Evolutionary conservation across 2,113 vertebrate species (phyloP).

Genomic region (Gymnorhina tibicen): DNA sequence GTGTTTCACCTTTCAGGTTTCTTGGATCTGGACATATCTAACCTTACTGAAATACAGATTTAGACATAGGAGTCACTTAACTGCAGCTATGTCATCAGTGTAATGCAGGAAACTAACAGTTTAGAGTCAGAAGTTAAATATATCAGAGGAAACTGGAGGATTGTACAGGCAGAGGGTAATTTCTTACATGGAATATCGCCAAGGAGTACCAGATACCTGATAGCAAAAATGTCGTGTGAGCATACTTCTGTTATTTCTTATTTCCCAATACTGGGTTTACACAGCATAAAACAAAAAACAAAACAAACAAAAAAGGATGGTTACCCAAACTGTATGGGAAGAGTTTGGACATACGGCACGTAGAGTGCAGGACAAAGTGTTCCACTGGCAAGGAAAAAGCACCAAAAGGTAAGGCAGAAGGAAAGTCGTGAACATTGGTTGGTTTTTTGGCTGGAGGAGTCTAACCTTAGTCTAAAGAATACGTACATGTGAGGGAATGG

Average conservation of each 20-base stretch:
- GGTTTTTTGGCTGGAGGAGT: background rate
- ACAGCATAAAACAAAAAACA: background rate
- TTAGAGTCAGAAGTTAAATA: background rate
- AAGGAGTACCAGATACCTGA: background rate
- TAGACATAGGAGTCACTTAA: background rate
- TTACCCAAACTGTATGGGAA: background rate
- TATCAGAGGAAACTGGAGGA: background rate
- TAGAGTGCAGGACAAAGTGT: background rate
- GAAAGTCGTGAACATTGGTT: background rate
- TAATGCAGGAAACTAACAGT: background rate
- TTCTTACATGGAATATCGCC: background rate
- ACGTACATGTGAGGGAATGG: accelerated
- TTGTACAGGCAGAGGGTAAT: background rate
- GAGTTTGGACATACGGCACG: too few relatives aligned
- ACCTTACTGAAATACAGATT: background rate
- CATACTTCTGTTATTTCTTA: background rate
- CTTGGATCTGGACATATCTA: background rate
- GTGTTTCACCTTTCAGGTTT: background rate
- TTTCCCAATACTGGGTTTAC: background rate
- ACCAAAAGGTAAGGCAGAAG: background rate
- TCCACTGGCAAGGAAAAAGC: background rate
- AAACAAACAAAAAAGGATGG: accelerated
- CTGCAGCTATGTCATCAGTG: background rate
- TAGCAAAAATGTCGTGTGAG: background rate
- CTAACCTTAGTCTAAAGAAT: background rate